Conservation (phyloP, 1,140 invertebrate genomes). For the Diprion similis region DNA sequence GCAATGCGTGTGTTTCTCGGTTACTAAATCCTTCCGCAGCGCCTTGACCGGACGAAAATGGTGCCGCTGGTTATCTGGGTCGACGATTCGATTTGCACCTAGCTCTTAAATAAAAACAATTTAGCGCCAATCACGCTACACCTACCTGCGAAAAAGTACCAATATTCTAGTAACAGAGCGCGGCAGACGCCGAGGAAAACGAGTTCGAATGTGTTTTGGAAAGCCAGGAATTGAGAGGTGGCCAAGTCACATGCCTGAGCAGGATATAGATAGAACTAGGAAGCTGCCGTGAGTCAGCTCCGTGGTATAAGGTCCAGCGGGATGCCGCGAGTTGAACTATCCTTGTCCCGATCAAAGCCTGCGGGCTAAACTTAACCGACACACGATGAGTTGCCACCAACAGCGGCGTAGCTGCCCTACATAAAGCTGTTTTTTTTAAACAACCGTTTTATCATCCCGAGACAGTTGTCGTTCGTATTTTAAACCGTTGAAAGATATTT, state of each 20-base stretch:
- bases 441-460: too few relatives aligned
- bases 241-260: not conserved
- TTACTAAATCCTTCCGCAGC: too few relatives aligned
- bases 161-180: too few relatives aligned
- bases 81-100: too few relatives aligned
- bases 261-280: slow-evolving; percentile 43
- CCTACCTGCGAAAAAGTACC: not conserved
- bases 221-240: not conserved
- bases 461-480: too few relatives aligned
- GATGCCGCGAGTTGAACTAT: not conserved
- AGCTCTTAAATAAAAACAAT: too few relatives aligned
- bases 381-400: not conserved
- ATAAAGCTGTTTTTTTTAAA: not conserved
- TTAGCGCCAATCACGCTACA: too few relatives aligned
- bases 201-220: not conserved
- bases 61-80: too few relatives aligned
- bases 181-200: too few relatives aligned
- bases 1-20: too few relatives aligned
- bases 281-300: slow-evolving; percentile 50
- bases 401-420: not conserved
- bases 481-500: too few relatives aligned
- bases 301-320: slow-evolving; percentile 39
- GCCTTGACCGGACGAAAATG: too few relatives aligned
- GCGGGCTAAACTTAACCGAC: slow-evolving; percentile 44
- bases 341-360: slow-evolving; percentile 49